Evolutionary conservation across 2,113 vertebrate genomes (phyloP).

Genomic region (Capreolus pygargus): DNA sequence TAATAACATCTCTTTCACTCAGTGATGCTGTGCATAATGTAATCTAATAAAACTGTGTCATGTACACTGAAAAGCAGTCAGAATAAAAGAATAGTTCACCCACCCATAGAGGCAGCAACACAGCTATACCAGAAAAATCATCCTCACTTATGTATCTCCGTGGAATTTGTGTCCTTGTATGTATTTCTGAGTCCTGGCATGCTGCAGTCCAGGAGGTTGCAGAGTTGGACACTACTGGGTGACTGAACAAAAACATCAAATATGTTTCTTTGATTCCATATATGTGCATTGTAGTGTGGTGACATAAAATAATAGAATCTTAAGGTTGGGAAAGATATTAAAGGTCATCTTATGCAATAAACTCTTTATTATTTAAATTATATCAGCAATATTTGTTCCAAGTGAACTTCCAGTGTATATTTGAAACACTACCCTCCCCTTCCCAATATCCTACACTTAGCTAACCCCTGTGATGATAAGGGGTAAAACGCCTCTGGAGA

Average conservation of each 20-base stretch:
- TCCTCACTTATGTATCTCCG: not conserved
- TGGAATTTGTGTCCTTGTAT: conserved; percentile 17
- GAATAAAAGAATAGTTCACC: conserved; percentile 39
- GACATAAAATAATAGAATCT: conserved; percentile 23
- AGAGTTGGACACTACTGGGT: not conserved
- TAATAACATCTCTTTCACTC: conserved; percentile 55
- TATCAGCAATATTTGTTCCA: not conserved
- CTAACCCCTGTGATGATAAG: not conserved
- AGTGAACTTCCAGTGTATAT: not conserved
- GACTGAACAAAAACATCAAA: not conserved
- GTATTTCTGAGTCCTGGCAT: not conserved
- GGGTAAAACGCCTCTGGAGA: not conserved
- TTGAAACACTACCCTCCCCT: not conserved
- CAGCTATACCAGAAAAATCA: conserved; percentile 25
- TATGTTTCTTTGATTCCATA: conserved; percentile 14
- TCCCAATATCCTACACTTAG: not conserved
- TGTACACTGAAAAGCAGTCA: conserved; percentile 42
- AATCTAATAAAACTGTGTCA: conserved; percentile 57
- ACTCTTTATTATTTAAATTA: conserved; percentile 37
- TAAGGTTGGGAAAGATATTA: conserved; percentile 4
- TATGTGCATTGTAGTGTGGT: not conserved
- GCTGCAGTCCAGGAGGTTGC: not conserved
- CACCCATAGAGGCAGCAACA: not conserved
- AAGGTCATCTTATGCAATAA: not conserved
- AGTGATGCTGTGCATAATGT: conserved; percentile 31